Evolutionary conservation across 2,113 vertebrate genomes (phyloP), one percentile per base, ranked within the genome.

Genomic region (Gorilla gorilla): DNA sequence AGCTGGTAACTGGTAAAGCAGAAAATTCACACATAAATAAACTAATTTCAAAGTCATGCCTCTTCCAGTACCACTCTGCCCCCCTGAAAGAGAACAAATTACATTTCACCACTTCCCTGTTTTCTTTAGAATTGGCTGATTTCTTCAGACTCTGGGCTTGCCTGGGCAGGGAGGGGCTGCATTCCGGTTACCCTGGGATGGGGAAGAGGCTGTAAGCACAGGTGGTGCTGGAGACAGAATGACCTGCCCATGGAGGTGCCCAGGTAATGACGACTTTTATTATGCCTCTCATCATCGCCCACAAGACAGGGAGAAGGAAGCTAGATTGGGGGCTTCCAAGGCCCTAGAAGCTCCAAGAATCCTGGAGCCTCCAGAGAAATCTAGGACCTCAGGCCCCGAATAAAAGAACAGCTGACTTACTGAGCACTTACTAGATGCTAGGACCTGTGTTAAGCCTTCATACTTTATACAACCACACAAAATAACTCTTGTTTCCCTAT

Each of bases 161-260:
- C 22, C 3, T n/a, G 35, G 27, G 61, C 40, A 55, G 87, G 64
- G 61, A 75, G 55, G 40, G 23, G 50, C 68, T 38, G 82, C 43
- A 10, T 23, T 10, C 22, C 7, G 2, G 59, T 27, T 50, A 30
- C 16, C 73, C 55, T 70, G 59, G n/a, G 35, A 30, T 45, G 20
- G n/a, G n/a, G n/a, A 64, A 64, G 61, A 30, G 27, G 61, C 27
- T 64, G 12, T 64, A 14, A n/a, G 3, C 20, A 72, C 3, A 27
- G 13, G 9, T 48, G 1, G 55, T 27, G 25, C 76, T 2, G 8
- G 20, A 73, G 48, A 64, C 61, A 32, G 61, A 64, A 64, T 9
- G 13, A 17, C 48, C 23, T 2, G 50, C 23, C 48, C 2, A 5
- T 0, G 8, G 79, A 64, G 45, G 30, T 0, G 4, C 64, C 45